Conservation (phyloP, 1,140 invertebrate species). For the Pseudomyrmex flavicornis region DNA sequence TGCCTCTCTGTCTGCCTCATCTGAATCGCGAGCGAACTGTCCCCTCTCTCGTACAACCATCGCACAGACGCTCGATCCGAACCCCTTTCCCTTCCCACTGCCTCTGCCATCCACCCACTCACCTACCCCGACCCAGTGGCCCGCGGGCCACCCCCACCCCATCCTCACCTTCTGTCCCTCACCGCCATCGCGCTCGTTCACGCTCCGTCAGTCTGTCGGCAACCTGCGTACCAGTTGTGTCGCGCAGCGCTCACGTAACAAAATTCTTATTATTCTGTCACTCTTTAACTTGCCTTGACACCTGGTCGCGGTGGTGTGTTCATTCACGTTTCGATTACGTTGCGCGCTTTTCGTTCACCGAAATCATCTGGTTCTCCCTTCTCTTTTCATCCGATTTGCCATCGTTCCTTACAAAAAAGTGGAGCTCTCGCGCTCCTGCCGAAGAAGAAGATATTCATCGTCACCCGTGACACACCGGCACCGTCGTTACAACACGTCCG, state of each 20-base stretch:
- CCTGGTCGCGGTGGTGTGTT: constrained; percentile 58
- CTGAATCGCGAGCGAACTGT: constrained; percentile 27
- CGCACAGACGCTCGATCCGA: constrained; percentile 44
- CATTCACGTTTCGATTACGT: constrained; percentile 58
- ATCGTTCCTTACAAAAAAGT: neutral
- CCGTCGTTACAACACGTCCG: constrained; percentile 1
- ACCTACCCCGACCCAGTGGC: constrained; percentile 74
- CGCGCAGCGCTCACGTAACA: constrained; percentile 83
- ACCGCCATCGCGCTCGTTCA: constrained; percentile 71
- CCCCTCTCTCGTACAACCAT: constrained; percentile 2
- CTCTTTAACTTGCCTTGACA: constrained; percentile 75
- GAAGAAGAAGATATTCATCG: constrained; percentile 6
- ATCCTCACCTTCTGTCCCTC: constrained; percentile 68
- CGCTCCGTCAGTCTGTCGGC: constrained; percentile 83
- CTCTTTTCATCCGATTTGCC: constrained; percentile 15
- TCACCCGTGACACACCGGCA: neutral
- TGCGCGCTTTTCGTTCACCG: constrained; percentile 46
- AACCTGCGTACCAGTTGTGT: constrained; percentile 84
- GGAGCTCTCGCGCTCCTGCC: constrained; percentile 27
- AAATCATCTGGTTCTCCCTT: too few relatives aligned
- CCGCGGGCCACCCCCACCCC: constrained; percentile 75
- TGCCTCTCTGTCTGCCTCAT: neutral
- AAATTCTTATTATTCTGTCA: constrained; percentile 80
- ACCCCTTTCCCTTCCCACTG: neutral
- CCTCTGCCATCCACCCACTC: constrained; percentile 62